Percentiles rank a stretch among this genome's conserved stretches.
Conservation (phyloP, 2,888 invertebrate species). For the Ennomos quercinarius region DNA sequence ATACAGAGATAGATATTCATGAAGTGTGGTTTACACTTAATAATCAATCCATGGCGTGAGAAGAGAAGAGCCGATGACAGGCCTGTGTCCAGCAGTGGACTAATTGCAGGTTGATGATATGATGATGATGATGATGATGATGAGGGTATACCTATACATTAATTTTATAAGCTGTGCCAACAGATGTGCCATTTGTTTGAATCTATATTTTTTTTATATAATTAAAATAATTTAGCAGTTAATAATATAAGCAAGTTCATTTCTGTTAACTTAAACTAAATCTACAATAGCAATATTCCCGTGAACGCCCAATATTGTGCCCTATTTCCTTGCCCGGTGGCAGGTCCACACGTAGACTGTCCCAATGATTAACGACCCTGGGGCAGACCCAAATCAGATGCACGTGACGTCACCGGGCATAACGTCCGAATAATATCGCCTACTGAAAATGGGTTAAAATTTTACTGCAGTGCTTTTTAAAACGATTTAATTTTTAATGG, state of each 20-base stretch:
- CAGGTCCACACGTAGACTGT: slow-evolving; percentile 69
- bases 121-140: too few relatives aligned
- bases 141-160: too few relatives aligned
- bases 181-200: too few relatives aligned
- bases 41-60: too few relatives aligned
- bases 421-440: slow-evolving; percentile 68
- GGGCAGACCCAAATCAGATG: slow-evolving; percentile 71
- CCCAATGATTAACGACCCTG: slow-evolving; percentile 69
- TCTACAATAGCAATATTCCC: slow-evolving; percentile 35
- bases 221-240: too few relatives aligned
- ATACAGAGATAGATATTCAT: too few relatives aligned
- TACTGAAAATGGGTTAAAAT: slow-evolving; percentile 32
- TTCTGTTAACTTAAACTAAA: slow-evolving; percentile 23
- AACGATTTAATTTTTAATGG: slow-evolving; percentile 16
- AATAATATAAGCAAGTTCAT: neutral
- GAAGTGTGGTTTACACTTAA: too few relatives aligned
- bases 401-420: slow-evolving; percentile 73
- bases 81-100: too few relatives aligned
- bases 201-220: too few relatives aligned
- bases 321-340: slow-evolving; percentile 43
- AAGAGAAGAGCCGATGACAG: too few relatives aligned
- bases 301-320: slow-evolving; percentile 38
- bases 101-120: too few relatives aligned
- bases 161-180: too few relatives aligned
- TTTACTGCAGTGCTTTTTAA: slow-evolving; percentile 23